Evolutionary conservation across 2,113 vertebrate genomes (phyloP).

Genomic region (Lontra canadensis): DNA sequence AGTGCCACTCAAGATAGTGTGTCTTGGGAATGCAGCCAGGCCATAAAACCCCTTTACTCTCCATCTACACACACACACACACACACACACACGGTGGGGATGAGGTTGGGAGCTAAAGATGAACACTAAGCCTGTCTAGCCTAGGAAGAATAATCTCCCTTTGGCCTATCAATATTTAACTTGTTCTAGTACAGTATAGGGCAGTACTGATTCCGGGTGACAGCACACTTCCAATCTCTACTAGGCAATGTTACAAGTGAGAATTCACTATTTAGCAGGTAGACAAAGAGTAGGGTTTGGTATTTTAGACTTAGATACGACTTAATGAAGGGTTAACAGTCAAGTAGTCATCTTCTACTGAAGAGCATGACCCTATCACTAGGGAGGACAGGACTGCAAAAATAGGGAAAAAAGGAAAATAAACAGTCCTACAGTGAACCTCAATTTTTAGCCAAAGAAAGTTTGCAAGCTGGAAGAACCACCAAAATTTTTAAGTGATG

Average conservation of each 20-base stretch:
- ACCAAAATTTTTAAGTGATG: slow-evolving; percentile 21
- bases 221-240: not conserved
- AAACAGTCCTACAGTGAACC: slow-evolving; percentile 15
- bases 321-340: slow-evolving; percentile 15
- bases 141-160: slow-evolving; percentile 14
- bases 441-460: slow-evolving; percentile 7
- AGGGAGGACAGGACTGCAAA: not conserved
- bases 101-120: not conserved
- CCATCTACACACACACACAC: not conserved
- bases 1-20: slow-evolving; percentile 14
- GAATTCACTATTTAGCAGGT: not conserved
- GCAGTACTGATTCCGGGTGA: slow-evolving; percentile 30
- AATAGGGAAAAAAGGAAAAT: not conserved
- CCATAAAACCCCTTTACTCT: slow-evolving; percentile 36
- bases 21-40: slow-evolving; percentile 22
- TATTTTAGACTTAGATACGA: slow-evolving; percentile 37
- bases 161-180: slow-evolving; percentile 15
- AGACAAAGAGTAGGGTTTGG: not conserved
- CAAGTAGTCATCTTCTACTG: not conserved
- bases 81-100: not conserved
- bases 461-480: not conserved
- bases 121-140: not conserved
- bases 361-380: not conserved
- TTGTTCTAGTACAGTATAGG: not conserved
- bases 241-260: not conserved